Percentiles rank a stretch among this genome's conserved stretches.
Conservation (phyloP, 30 jellyfish, hydroid and myxozoan species). For the Hydractinia symbiolongicarpus region DNA sequence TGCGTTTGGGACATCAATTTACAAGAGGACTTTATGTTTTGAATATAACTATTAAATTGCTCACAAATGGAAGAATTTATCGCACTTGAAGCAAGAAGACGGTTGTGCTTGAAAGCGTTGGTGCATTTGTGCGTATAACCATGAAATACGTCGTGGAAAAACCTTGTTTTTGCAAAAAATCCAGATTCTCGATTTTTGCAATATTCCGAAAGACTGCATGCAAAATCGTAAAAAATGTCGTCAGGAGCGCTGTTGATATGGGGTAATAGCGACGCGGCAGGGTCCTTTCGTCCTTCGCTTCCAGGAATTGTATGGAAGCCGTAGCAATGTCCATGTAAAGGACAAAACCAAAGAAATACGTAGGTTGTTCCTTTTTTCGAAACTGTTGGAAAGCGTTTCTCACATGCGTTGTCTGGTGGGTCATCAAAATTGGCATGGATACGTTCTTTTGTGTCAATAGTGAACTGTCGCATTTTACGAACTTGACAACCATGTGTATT, state of each 20-base stretch:
- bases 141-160: conserved; percentile 19
- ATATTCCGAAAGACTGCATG: conserved; percentile 8
- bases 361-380: conserved; percentile 10
- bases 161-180: not conserved
- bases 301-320: conserved; percentile 15
- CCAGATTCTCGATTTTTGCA: conserved; percentile 15
- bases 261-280: not conserved
- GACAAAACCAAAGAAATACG: not conserved
- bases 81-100: not conserved
- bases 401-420: not conserved
- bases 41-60: conserved; percentile 20
- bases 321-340: not conserved
- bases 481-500: conserved; percentile 13
- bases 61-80: conserved; percentile 24
- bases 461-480: conserved; percentile 5
- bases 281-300: conserved; percentile 18
- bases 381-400: conserved; percentile 2
- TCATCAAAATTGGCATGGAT: not conserved
- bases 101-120: not conserved
- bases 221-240: conserved; percentile 6
- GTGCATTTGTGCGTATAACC: conserved; percentile 24
- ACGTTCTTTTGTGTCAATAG: conserved; percentile 1
- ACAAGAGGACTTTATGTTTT: conserved; percentile 12
- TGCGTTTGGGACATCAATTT: conserved; percentile 20
- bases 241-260: conserved; percentile 6